phyloP scores from a whole-genome alignment of 1,140 invertebrate genomes.

The Aricia agestis region DNA sequence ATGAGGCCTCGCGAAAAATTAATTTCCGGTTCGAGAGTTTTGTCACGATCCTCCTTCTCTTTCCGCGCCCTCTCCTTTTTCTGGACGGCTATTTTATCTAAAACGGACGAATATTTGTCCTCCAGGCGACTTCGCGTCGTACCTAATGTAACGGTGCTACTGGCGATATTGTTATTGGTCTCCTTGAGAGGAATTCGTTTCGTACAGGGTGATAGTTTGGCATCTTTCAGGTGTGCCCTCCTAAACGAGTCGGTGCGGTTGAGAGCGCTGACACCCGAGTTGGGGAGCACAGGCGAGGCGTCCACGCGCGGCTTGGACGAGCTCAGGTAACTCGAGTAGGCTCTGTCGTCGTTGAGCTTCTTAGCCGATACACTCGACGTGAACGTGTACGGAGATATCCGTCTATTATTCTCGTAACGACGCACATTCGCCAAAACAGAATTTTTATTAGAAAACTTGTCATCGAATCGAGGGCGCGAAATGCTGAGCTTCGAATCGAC shows the following conservation, averaged over 20 bases:
- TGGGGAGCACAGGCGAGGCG: slow-evolving; percentile 57
- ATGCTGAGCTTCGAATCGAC: slow-evolving; percentile 49
- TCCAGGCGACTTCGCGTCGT: slow-evolving; percentile 81
- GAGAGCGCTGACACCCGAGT: slow-evolving; percentile 53
- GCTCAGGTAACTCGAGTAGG: slow-evolving; percentile 58
- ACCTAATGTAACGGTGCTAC: slow-evolving; percentile 59
- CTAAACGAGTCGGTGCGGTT: slow-evolving; percentile 63
- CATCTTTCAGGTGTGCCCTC: slow-evolving; percentile 61
- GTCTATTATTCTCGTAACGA: slow-evolving; percentile 66
- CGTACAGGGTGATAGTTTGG: slow-evolving; percentile 59
- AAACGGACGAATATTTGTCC: slow-evolving; percentile 84
- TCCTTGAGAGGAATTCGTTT: slow-evolving; percentile 68
- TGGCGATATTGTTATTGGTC: slow-evolving; percentile 65
- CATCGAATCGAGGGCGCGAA: slow-evolving; percentile 59
- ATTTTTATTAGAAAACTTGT: slow-evolving; percentile 59
- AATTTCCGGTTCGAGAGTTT: slow-evolving; percentile 81
- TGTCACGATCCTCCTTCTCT: slow-evolving; percentile 78
- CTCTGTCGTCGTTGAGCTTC: slow-evolving; percentile 59
- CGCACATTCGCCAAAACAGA: slow-evolving; percentile 55
- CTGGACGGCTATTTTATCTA: slow-evolving; percentile 80
- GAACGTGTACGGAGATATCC: slow-evolving; percentile 57
- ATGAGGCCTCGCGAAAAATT: slow-evolving; percentile 66
- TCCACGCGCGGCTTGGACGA: slow-evolving; percentile 54
- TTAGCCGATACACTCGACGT: slow-evolving; percentile 45
- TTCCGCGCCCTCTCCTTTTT: slow-evolving; percentile 75